phyloP scores from a whole-genome alignment of 2,113 vertebrate genomes.

The Gobiocypris rarus region DNA sequence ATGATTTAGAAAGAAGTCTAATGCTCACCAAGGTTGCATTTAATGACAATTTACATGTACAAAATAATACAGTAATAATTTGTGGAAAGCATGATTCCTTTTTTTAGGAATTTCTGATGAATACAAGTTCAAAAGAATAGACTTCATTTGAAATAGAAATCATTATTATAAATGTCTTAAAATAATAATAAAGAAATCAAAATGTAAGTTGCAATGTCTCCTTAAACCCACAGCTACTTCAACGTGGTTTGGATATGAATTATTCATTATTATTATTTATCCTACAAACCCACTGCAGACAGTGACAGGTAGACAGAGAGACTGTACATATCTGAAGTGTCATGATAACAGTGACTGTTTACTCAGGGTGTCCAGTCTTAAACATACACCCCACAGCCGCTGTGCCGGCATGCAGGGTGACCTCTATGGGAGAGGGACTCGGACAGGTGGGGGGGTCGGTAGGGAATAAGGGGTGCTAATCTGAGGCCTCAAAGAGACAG shows the following conservation, averaged over 20 bases:
- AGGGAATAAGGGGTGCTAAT: constrained; percentile 81
- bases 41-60: too few relatives aligned
- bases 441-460: constrained; percentile 86
- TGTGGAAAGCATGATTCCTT: too few relatives aligned
- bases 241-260: too few relatives aligned
- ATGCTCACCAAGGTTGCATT: background rate
- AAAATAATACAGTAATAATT: background rate
- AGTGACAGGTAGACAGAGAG: constrained; percentile 10
- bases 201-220: too few relatives aligned
- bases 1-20: background rate
- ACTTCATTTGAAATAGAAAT: too few relatives aligned
- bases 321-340: constrained; percentile 13
- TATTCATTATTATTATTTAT: background rate
- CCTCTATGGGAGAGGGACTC: constrained; percentile 83
- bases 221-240: too few relatives aligned
- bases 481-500: constrained; percentile 72
- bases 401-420: constrained; percentile 75
- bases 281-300: background rate
- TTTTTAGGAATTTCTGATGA: too few relatives aligned
- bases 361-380: constrained; percentile 57
- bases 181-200: too few relatives aligned
- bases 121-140: too few relatives aligned
- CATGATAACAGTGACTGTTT: constrained; percentile 60
- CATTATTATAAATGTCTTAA: too few relatives aligned
- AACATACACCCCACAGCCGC: constrained; percentile 65